Percentiles rank a stretch among this genome's conserved stretches.
Evolutionary conservation across 2,888 invertebrate genomes (phyloP).

Genomic region (Drosophila monieri): DNA sequence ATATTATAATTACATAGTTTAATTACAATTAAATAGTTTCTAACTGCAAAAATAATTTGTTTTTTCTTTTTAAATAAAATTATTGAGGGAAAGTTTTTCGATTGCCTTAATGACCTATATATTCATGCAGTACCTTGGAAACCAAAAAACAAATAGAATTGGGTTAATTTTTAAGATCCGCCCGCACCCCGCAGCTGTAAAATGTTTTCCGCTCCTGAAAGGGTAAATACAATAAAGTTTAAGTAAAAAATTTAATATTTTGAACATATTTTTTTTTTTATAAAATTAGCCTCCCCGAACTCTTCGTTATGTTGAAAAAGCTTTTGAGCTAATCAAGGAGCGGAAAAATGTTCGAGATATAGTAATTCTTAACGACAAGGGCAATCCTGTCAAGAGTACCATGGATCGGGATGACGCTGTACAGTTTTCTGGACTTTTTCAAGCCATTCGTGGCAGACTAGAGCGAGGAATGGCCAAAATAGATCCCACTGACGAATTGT

Average conservation of each 20-base stretch:
- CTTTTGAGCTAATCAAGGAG: constrained; percentile 66
- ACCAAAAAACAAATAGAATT: constrained; percentile 20
- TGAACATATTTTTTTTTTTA: neutral
- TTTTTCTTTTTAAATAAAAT: neutral
- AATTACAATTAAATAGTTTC: too few relatives aligned
- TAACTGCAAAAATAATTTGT: too few relatives aligned
- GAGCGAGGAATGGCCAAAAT: constrained; percentile 75
- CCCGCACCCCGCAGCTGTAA: neutral
- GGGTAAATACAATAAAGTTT: constrained; percentile 23
- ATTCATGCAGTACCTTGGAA: constrained; percentile 21
- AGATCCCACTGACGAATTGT: constrained; percentile 76
- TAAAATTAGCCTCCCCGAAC: constrained; percentile 62
- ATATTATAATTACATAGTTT: too few relatives aligned
- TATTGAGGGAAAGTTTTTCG: neutral
- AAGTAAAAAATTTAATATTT: neutral
- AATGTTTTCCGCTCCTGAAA: constrained; percentile 56
- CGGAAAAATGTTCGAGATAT: constrained; percentile 78
- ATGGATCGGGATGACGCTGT: constrained; percentile 72
- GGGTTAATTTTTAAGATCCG: constrained; percentile 1
- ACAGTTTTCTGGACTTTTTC: constrained; percentile 79
- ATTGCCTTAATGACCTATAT: neutral
- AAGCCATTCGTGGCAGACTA: constrained; percentile 76
- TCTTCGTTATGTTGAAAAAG: constrained; percentile 79
- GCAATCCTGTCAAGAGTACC: constrained; percentile 81
- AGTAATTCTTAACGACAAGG: constrained; percentile 77